Base-by-base conservation (phyloP, 64 coral and sea anemone genomes). In the Montipora capricornis region DNA sequence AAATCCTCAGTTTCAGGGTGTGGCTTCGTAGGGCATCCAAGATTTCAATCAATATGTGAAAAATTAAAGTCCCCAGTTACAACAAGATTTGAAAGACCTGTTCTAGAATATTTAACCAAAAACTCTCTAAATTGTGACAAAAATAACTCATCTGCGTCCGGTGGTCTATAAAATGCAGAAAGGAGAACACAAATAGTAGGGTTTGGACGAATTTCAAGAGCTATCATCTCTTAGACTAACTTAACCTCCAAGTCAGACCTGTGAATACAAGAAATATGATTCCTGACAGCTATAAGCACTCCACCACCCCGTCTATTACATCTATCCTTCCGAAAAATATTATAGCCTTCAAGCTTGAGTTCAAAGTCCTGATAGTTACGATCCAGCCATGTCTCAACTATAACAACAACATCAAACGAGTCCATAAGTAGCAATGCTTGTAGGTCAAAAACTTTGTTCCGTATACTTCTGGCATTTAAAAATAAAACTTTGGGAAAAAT, bases 51-150 rank as follows among this genome's bases (percentile, higher is more conserved):
- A 73, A 88, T 59, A 76, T 88, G 17, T 88, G 87, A 53, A 76
- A 88, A 88, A 77, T 88, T 88, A n/a, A 88, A 92, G 61, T 92
- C 91, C 19, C 81, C 91, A 75, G 91, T 64, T 46, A 92, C 91
- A 85, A 92, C 48, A 77, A 92, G 91, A 17, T 92, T 92, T 37
- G 81, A 78, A 74, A 81, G 73, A 2, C 64, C 66, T 68, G 89
- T 91, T 22, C 45, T 26, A 8, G 62, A 91, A 17, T 91, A 91
- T 68, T 84, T 92, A 75, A 53, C 69, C 79, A 37, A 92, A 51
- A 92, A 92, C 14, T 83, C 68, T 81, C 79, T 67, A 71, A 84
- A 92, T 22, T 76, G 48, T 13, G 46, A 48, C 60, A 92, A 57
- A 84, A 92, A 92, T 9, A 55, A 24, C n/a, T 92, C 77, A 84